These are phyloP conservation scores for Drosophila meridiana DNA, from an alignment of 2,888 invertebrate genomes.

Conservation along the genomic window DNA sequence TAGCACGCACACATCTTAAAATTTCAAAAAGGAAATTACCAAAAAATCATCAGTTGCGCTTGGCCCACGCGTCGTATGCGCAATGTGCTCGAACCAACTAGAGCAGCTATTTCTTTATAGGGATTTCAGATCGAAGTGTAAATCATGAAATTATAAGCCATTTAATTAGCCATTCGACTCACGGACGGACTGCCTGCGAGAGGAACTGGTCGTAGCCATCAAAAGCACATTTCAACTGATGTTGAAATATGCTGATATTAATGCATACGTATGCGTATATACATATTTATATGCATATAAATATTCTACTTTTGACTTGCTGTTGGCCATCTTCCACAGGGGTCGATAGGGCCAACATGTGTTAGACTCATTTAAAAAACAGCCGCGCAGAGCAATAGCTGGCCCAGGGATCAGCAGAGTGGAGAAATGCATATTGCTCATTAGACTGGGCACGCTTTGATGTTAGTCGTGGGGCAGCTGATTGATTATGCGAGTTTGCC, in stretches of 20 bases:
- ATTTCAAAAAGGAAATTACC: not conserved
- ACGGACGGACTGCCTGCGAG: slow-evolving; percentile 17
- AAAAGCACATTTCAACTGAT: slow-evolving; percentile 63
- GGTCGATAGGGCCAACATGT: slow-evolving; percentile 35
- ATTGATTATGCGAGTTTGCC: slow-evolving; percentile 43
- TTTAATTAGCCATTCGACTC: slow-evolving; percentile 65
- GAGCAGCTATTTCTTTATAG: slow-evolving; percentile 50
- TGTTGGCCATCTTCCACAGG: slow-evolving; percentile 69
- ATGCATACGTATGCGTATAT: slow-evolving; percentile 33
- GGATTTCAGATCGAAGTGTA: slow-evolving; percentile 67
- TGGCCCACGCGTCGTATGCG: slow-evolving; percentile 49
- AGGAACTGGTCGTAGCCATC: slow-evolving; percentile 38
- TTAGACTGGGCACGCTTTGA: slow-evolving; percentile 68
- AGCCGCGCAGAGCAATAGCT: not conserved
- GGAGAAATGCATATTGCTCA: slow-evolving; percentile 69
- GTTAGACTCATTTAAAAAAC: slow-evolving; percentile 42
- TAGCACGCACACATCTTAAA: slow-evolving; percentile 43
- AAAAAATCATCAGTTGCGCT: slow-evolving; percentile 17
- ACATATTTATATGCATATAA: slow-evolving; percentile 39
- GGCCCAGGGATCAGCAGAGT: slow-evolving; percentile 49
- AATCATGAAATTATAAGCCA: slow-evolving; percentile 77
- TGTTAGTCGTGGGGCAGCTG: slow-evolving; percentile 43
- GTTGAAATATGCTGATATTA: slow-evolving; percentile 68
- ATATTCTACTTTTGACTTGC: slow-evolving; percentile 40
- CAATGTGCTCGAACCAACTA: slow-evolving; percentile 38